Evolutionary conservation across 2,797 vertebrate genomes (phyloP).

Genomic region (Brachyalestes nurse): DNA sequence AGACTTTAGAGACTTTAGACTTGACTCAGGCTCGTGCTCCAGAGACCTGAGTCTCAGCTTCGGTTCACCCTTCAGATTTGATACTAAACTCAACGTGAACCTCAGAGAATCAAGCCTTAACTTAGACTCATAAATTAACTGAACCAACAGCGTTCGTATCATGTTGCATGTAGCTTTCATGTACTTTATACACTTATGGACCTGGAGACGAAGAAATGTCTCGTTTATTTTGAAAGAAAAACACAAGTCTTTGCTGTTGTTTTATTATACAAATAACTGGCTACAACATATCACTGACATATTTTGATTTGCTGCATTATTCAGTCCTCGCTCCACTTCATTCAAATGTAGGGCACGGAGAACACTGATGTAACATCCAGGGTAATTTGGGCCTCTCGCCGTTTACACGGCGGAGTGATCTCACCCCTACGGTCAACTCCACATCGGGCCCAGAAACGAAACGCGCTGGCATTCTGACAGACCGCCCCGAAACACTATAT

Average conservation of each 20-base stretch:
- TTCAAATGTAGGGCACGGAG: neutral
- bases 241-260: neutral
- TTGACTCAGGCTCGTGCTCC: too few relatives aligned
- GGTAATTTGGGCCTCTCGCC: constrained; percentile 30
- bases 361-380: constrained; percentile 11
- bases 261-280: neutral
- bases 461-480: constrained; percentile 39
- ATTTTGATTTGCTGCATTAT: neutral
- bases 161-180: too few relatives aligned
- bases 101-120: too few relatives aligned
- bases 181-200: too few relatives aligned
- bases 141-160: too few relatives aligned
- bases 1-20: too few relatives aligned
- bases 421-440: constrained; percentile 44
- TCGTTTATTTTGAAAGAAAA: neutral
- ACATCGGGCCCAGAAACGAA: constrained; percentile 35
- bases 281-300: neutral
- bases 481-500: constrained; percentile 47
- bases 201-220: too few relatives aligned
- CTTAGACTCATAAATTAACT: too few relatives aligned
- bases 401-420: constrained; percentile 41
- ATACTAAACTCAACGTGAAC: too few relatives aligned
- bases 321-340: neutral
- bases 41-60: too few relatives aligned
- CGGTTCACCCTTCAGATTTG: too few relatives aligned